Base-by-base conservation (phyloP, 2,888 invertebrate genomes). In the Macrophya alboannulata region DNA sequence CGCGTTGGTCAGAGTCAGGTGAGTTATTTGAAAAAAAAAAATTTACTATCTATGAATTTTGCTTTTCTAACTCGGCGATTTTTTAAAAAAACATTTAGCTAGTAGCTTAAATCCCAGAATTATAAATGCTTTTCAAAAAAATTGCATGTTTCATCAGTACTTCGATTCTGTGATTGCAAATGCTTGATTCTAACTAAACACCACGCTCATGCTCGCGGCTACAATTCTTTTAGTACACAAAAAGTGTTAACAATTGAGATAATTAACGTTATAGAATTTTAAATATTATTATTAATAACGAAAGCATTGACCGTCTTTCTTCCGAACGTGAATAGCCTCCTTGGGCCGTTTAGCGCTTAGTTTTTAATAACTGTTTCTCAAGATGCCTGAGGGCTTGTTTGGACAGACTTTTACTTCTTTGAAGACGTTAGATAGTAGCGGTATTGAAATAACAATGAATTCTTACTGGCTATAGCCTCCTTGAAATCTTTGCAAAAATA, bases 1-100 rank as follows among this genome's bases (percentile, higher is more conserved):
- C 95, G 98, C 86, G 97, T 99, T 84, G 99, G 99, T 40, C 96
- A 98, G 85, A 98, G 98, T 94, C 98, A 98, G 96, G 99, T 98
- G 93, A 95, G 97, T 93, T 8, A 31, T 55, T 83, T 85, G 37
- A 85, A 71, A 5, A 43, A 5, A 43, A 31, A 84, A 62, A 25
- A 43, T 81, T 72, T 17, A 51, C 25, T n/a, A 55, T 51, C 17
- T 45, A n/a, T 40, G 21, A 68, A 65, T 59, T 6, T 59, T 59
- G 5, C 59, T 59, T 21, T 8, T 10, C 6, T 21, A 10, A 37
- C 15, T 12, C 31, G 68, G 6, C 31, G 15, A 68, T 31, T 62
- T 62, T 17, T 25, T 62, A 1, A 59, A 59, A 59, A 5, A 59
- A 59, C n/a, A 59, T 59, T 1, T 59, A 59, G 15, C 10, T 37